A percentile compares a stretch with the other conserved stretches of the same genome.
These are phyloP conservation scores for Glaucopsyche alexis DNA, from an alignment of 2,888 invertebrate species.

Conservation along the genomic window DNA sequence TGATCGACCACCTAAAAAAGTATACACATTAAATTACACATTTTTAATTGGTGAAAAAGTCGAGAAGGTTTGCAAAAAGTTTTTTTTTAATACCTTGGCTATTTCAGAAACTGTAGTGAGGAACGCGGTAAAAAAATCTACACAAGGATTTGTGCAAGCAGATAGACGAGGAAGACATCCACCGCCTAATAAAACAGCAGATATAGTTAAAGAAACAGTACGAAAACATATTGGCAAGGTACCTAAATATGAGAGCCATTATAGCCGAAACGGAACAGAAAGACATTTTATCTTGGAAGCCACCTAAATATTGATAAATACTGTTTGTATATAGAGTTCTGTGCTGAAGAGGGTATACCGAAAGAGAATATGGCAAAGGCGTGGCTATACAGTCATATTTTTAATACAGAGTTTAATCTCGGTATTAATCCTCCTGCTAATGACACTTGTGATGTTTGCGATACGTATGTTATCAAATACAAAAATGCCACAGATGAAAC, in stretches of 20 bases:
- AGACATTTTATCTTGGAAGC: neutral
- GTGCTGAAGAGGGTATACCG: constrained; percentile 2
- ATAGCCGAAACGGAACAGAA: neutral
- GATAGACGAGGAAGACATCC: too few relatives aligned
- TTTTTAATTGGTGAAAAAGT: too few relatives aligned
- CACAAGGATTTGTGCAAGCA: too few relatives aligned
- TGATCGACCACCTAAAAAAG: too few relatives aligned
- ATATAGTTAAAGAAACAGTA: constrained; percentile 2
- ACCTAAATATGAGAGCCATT: constrained; percentile 1
- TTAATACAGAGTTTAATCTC: neutral
- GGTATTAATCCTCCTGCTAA: constrained; percentile 2
- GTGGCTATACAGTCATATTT: constrained; percentile 4
- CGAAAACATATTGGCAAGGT: constrained; percentile 7
- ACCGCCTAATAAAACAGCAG: too few relatives aligned
- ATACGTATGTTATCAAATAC: neutral
- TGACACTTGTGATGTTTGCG: neutral
- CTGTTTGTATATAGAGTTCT: neutral
- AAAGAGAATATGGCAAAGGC: constrained; percentile 7
- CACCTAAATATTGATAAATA: constrained; percentile 1
- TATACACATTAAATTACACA: too few relatives aligned
- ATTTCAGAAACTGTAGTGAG: too few relatives aligned
- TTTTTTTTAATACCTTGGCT: too few relatives aligned
- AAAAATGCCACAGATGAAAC: neutral
- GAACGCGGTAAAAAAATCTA: constrained; percentile 7
- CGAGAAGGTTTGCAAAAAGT: too few relatives aligned